Base-by-base conservation (phyloP, 2,797 vertebrate species). In the Sebastes aleutianus region DNA sequence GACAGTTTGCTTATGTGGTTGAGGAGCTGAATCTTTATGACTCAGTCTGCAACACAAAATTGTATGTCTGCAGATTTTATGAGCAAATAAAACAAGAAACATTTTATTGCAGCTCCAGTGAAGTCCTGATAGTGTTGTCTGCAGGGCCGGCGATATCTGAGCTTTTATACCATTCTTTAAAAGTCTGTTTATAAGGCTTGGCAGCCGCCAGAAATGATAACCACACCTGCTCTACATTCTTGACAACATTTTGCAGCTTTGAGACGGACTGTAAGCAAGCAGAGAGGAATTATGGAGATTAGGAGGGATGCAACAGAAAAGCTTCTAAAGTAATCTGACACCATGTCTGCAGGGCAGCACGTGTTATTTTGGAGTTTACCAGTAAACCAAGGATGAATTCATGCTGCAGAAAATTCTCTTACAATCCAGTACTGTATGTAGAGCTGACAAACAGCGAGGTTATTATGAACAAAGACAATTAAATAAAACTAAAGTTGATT, bases 171-270 rank as follows among this genome's bases (percentile, higher is more conserved):
- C 20, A 22, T 5, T 22, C 18, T 56, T 47, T 47, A 43, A 43
- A 43, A 43, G 3, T 62, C 6, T 14, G 53, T 68, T 66, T 69
- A 36, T 47, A 47, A 54, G 9, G 29, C 22, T 65, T 71, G 66
- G 62, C 70, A 64, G 62, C 58, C 53, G 62, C 58, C 50, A 4
- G 10, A 70, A 70, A 14, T 14, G 65, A 69, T 18, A 50, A 71
- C 36, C 78, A 79, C 70, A 82, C 77, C 62, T 83, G 76, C 65
- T 74, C 74, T 22, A 56, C 59, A 78, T 82, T 74, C 34, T 58
- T 24, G 3, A 63, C 20, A 68, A 64, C 47, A 82, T 74, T 62
- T 70, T 13, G 14, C 53, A 80, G 56, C 85, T 83, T 32, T 76
- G 39, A 62, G 62, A 36, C 4, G 1, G 6, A 32, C 54, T 9